Base-by-base conservation (phyloP, 1,140 invertebrate genomes). In the Dreissena rostriformis region DNA sequence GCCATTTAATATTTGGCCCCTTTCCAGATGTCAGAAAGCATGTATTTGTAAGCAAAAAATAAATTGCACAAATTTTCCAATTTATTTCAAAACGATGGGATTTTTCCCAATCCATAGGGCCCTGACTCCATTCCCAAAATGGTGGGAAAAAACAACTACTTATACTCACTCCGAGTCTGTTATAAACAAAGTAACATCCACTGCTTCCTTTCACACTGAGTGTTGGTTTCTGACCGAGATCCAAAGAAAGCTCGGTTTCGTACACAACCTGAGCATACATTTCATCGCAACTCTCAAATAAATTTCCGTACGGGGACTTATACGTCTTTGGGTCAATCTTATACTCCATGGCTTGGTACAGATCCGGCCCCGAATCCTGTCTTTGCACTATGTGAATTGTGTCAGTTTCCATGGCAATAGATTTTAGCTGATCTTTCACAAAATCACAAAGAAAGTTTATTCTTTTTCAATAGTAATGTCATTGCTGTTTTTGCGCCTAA, bases 181-280 rank as follows among this genome's bases (percentile, higher is more conserved):
- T 98, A 95, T 98, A 98, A 75, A 99, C 98, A 95, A 99, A 99
- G 94, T 99, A 99, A 91, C 98, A 99, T 14, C 99, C 99, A 94
- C 98, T 99, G 51, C 98, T 99, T 22, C 99, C 99, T 94, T 95
- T 94, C 90, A 97, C 98, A 94, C 99, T 99, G 89, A 99, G 95
- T 94, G 99, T 97, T 0, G 99, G 99, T 93, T 96, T 91, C 51
- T 99, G 96, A 70, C 97, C 98, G 94, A 96, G 96, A 90, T 99
- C 97, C 90, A 99, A 99, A 29, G 98, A 98, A 85, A 96, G 94
- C 93, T 99, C 98, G 11, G 97, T 96, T 92, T 99, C 97, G 93
- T 96, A 96, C 19, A 99, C 96, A 88, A 98, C 92, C 86, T 97
- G 96, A 65, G 96, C 96, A 94, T 98, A 99, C 84, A 96, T 95